These are phyloP conservation scores for Ormia ochracea DNA, from an alignment of 2,888 invertebrate species.

Conservation along the genomic window DNA sequence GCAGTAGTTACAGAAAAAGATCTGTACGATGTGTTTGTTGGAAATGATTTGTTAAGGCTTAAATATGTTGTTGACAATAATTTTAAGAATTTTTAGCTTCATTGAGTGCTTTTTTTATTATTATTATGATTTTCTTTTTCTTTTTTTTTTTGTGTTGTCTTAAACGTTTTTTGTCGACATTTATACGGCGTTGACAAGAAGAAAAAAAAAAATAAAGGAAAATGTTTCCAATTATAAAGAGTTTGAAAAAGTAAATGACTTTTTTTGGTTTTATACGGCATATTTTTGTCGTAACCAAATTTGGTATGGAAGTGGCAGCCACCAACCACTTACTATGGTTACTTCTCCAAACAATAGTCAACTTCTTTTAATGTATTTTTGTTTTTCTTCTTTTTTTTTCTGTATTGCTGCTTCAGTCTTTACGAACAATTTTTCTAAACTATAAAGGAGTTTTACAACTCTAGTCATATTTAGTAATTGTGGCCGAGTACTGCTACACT, in stretches of 20 bases:
- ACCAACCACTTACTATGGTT: conserved; percentile 20
- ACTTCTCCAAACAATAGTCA: conserved; percentile 30
- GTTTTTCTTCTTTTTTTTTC: background rate
- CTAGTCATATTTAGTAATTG: conserved; percentile 62
- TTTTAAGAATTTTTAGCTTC: conserved; percentile 57
- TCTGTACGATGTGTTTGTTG: conserved; percentile 27
- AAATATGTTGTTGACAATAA: conserved; percentile 63
- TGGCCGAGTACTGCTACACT: conserved; percentile 27
- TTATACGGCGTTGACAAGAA: conserved; percentile 17
- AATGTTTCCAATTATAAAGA: conserved; percentile 50
- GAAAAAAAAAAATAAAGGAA: background rate
- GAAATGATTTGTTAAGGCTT: conserved; percentile 59
- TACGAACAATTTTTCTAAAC: conserved; percentile 10
- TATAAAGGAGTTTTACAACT: conserved; percentile 46
- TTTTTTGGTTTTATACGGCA: conserved; percentile 61
- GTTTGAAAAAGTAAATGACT: conserved; percentile 57
- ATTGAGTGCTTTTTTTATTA: conserved; percentile 6
- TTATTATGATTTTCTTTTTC: background rate
- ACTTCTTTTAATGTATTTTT: conserved; percentile 53
- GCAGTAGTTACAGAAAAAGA: background rate
- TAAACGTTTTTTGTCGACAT: background rate
- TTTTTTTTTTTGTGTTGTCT: too few relatives aligned
- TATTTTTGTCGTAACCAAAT: conserved; percentile 61
- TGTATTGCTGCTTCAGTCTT: background rate
- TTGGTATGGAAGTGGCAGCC: conserved; percentile 50